Conservation (phyloP, 2,113 vertebrate genomes). For the Forbesichthys papilliferus region DNA sequence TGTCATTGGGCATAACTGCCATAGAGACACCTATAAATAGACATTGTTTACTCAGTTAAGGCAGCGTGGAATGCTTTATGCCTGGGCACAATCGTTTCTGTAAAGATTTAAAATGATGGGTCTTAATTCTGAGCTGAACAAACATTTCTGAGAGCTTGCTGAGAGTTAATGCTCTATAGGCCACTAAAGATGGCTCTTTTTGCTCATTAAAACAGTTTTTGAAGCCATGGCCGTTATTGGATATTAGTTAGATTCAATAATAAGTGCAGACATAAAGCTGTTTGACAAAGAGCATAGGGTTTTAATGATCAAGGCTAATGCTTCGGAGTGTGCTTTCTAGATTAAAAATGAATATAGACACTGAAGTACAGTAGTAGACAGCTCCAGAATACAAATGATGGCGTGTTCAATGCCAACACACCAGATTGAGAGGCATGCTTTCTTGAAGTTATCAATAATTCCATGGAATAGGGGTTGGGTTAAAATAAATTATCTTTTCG, state of each 20-base stretch:
- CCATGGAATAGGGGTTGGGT: neutral
- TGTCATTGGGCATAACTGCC: neutral
- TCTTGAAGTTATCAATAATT: neutral
- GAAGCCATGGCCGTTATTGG: conserved; percentile 49
- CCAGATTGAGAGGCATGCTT: conserved; percentile 6
- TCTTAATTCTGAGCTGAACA: conserved; percentile 36
- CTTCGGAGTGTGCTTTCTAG: conserved; percentile 30
- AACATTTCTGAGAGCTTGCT: conserved; percentile 32
- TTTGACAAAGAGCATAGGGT: conserved; percentile 42
- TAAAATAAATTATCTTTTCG: too few species aligned
- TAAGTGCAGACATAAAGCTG: conserved; percentile 31
- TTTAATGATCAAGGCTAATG: conserved; percentile 43
- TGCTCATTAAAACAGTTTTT: conserved; percentile 29
- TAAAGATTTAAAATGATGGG: conserved; percentile 44
- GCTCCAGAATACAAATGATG: conserved; percentile 42
- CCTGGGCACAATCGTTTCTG: conserved; percentile 50
- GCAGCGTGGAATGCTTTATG: conserved; percentile 1
- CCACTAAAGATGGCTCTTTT: conserved; percentile 36
- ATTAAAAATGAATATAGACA: conserved; percentile 39
- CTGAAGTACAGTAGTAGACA: conserved; percentile 24
- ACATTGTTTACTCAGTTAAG: neutral
- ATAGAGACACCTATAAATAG: conserved; percentile 13
- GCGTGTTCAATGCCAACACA: neutral
- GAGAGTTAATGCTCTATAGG: conserved; percentile 24
- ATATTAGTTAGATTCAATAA: conserved; percentile 52